Conservation (phyloP, 2,113 vertebrate species). For the Rhinichthys klamathensis region DNA sequence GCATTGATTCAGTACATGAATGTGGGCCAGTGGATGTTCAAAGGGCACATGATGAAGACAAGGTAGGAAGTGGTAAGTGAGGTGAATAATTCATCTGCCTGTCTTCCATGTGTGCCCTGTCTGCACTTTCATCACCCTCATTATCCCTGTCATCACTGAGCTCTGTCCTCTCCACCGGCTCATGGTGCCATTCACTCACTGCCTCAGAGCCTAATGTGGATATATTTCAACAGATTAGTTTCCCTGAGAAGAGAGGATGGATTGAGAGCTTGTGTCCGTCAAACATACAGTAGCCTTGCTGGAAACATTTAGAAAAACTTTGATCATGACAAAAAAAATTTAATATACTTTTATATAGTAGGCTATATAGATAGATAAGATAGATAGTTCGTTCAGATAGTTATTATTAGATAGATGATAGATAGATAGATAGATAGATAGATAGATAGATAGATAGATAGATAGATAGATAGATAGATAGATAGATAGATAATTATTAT, state of each 20-base stretch:
- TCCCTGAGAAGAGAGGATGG: conserved; percentile 28
- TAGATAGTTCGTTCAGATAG: too few relatives aligned
- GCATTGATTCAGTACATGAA: background rate
- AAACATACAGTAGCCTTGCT: conserved; percentile 3
- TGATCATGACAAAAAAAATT: background rate
- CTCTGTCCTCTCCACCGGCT: conserved; percentile 29
- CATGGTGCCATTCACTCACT: conserved; percentile 29
- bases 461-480: too few relatives aligned
- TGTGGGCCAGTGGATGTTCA: conserved; percentile 24
- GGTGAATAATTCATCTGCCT: conserved; percentile 49
- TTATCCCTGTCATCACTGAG: conserved; percentile 50
- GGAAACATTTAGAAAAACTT: background rate
- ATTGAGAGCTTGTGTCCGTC: conserved; percentile 16
- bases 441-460: too few relatives aligned
- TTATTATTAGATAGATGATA: too few relatives aligned
- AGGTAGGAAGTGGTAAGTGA: conserved; percentile 11
- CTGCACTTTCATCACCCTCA: conserved; percentile 35
- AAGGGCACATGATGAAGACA: conserved; percentile 16
- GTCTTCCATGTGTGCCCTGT: conserved; percentile 31
- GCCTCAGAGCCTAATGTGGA: conserved; percentile 19
- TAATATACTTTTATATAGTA: background rate
- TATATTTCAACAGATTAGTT: conserved; percentile 49
- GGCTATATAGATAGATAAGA: too few relatives aligned
- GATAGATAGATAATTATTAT: too few relatives aligned
- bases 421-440: too few relatives aligned